Conservation (phyloP, 1,140 invertebrate species). For the Pseudomyrmex flavicornis region DNA sequence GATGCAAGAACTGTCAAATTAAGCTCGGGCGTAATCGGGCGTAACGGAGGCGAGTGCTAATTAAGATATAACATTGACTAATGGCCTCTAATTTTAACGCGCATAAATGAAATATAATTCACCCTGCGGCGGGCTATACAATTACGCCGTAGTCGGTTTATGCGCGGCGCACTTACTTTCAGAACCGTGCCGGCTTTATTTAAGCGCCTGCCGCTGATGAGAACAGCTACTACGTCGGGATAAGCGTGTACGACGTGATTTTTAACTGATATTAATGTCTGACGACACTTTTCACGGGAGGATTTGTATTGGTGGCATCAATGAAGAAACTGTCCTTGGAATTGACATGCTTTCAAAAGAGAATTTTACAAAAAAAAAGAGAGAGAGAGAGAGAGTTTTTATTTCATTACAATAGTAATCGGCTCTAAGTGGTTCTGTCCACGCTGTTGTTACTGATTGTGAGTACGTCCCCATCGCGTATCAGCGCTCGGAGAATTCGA, state of each 20-base stretch:
- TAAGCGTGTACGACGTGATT: constrained; percentile 15
- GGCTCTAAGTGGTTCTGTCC: too few relatives aligned
- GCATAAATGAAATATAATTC: constrained; percentile 65
- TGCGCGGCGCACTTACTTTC: constrained; percentile 38
- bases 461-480: too few relatives aligned
- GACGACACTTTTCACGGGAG: too few relatives aligned
- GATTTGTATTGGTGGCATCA: not conserved
- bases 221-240: not conserved
- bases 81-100: constrained; percentile 62
- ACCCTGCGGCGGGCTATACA: constrained; percentile 26
- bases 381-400: too few relatives aligned
- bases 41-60: constrained; percentile 45
- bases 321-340: too few relatives aligned
- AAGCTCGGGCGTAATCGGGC: constrained; percentile 37
- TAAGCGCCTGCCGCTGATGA: constrained; percentile 55
- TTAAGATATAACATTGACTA: constrained; percentile 67
- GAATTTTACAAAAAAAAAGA: too few relatives aligned
- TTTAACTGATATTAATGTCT: constrained; percentile 51
- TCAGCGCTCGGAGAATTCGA: too few relatives aligned
- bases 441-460: too few relatives aligned
- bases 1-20: constrained; percentile 44
- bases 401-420: not conserved
- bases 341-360: too few relatives aligned
- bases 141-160: constrained; percentile 37
- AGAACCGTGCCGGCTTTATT: constrained; percentile 34